Percentiles rank a stretch among this genome's conserved stretches.
Conservation (phyloP, 35 echinoderm and acorn worm species). For the Apostichopus parvimensis region DNA sequence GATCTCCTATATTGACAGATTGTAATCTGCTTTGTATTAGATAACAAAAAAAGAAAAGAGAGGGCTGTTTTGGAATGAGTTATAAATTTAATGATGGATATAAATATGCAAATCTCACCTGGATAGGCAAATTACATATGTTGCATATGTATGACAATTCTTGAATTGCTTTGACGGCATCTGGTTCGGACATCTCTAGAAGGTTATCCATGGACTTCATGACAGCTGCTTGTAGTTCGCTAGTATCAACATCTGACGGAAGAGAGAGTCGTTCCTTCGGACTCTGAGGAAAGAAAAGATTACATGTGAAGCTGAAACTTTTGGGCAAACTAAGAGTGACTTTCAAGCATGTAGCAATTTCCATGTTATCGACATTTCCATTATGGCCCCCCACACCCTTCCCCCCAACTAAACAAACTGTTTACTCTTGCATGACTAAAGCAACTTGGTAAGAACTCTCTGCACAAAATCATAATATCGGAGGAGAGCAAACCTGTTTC, state of each 20-base stretch:
- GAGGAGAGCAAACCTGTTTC: no score
- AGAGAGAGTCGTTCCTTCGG: not conserved
- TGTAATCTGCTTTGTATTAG: not conserved
- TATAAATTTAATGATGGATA: not conserved
- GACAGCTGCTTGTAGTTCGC: slow-evolving; percentile 56
- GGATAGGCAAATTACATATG: slow-evolving; percentile 17
- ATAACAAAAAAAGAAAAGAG: no score
- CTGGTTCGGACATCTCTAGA: slow-evolving; percentile 46
- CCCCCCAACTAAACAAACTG: no score
- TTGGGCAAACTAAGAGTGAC: not conserved
- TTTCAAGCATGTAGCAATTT: no score
- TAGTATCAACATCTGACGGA: slow-evolving; percentile 30
- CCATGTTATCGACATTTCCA: no score
- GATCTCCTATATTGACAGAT: no score
- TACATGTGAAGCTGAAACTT: not conserved
- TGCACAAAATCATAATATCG: no score
- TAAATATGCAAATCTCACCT: not conserved
- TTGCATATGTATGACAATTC: slow-evolving; percentile 52
- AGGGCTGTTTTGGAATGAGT: no score
- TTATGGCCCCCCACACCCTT: not conserved
- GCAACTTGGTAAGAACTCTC: not conserved
- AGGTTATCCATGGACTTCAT: slow-evolving; percentile 51
- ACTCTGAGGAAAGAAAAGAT: not conserved
- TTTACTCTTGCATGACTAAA: not conserved
- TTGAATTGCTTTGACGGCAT: slow-evolving; percentile 23